A percentile compares a stretch with the other conserved stretches of the same genome.
Conservation (phyloP, 2,888 invertebrate genomes). For the Cataglyphis livida region DNA sequence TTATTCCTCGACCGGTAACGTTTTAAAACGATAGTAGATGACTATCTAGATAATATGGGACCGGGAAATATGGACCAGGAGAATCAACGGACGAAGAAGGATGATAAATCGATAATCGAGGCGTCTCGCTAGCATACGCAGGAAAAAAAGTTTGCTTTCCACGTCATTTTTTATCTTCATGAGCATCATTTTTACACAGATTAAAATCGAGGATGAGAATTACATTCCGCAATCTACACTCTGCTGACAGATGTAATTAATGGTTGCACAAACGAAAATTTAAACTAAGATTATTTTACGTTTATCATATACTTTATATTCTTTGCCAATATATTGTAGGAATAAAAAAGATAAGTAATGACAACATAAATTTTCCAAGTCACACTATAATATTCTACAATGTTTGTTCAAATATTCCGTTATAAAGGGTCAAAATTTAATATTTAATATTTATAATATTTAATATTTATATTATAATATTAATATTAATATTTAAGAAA, state of each 20-base stretch:
- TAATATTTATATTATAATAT: background rate
- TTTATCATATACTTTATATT: conserved; percentile 1
- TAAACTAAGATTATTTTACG: conserved; percentile 4
- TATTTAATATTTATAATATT: too few relatives aligned
- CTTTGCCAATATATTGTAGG: background rate
- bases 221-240: background rate
- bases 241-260: conserved; percentile 9
- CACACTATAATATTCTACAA: background rate
- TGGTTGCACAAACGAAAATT: conserved; percentile 6
- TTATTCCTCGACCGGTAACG: conserved; percentile 11
- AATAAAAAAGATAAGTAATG: background rate
- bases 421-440: background rate
- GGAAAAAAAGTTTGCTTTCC: conserved; percentile 45
- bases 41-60: conserved; percentile 40
- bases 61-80: conserved; percentile 25
- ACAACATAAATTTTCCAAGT: background rate
- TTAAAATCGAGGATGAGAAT: conserved; percentile 30
- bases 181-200: conserved; percentile 16
- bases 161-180: conserved; percentile 34
- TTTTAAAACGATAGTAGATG: conserved; percentile 37
- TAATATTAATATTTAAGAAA: background rate
- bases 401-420: background rate
- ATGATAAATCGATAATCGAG: conserved; percentile 60
- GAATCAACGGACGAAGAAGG: conserved; percentile 19
- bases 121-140: background rate